These are phyloP conservation scores for Coremacera marginata DNA, from an alignment of 2,888 invertebrate genomes.

Conservation along the genomic window DNA sequence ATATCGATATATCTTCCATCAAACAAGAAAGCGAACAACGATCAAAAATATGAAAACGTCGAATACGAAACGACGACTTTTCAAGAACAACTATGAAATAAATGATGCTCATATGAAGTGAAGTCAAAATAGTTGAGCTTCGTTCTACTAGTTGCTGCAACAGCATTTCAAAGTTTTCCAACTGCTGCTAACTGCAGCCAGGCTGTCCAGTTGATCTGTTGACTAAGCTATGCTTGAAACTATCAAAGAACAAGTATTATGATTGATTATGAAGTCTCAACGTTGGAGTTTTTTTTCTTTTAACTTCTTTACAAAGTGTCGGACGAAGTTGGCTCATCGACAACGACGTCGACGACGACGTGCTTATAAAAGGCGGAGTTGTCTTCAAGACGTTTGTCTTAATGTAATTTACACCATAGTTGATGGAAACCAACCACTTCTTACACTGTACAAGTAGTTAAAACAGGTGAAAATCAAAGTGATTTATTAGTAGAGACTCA, in stretches of 20 bases:
- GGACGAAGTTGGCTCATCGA: neutral
- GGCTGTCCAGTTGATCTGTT: neutral
- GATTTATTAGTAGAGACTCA: constrained; percentile 23
- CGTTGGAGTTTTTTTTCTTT: neutral
- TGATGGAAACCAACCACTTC: constrained; percentile 19
- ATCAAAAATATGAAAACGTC: neutral
- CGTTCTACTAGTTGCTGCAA: neutral
- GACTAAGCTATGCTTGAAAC: too few relatives aligned
- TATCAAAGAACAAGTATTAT: constrained; percentile 11
- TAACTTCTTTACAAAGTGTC: neutral
- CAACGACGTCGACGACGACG: neutral
- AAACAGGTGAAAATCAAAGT: constrained; percentile 14
- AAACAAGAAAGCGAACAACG: neutral
- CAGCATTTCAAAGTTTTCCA: neutral
- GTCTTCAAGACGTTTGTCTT: constrained; percentile 49
- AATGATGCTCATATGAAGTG: neutral
- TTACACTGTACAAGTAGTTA: neutral
- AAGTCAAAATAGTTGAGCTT: neutral
- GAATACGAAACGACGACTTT: too few relatives aligned
- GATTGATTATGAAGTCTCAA: constrained; percentile 17
- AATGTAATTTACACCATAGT: constrained; percentile 57
- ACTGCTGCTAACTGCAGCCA: constrained; percentile 1
- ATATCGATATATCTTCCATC: constrained; percentile 23
- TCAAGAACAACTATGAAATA: too few relatives aligned
- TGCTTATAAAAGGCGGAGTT: neutral